Percentiles rank a stretch among this genome's conserved stretches.
Conservation (phyloP, 30 jellyfish, hydroid and myxozoan genomes). For the Calvadosia cruxmelitensis region DNA sequence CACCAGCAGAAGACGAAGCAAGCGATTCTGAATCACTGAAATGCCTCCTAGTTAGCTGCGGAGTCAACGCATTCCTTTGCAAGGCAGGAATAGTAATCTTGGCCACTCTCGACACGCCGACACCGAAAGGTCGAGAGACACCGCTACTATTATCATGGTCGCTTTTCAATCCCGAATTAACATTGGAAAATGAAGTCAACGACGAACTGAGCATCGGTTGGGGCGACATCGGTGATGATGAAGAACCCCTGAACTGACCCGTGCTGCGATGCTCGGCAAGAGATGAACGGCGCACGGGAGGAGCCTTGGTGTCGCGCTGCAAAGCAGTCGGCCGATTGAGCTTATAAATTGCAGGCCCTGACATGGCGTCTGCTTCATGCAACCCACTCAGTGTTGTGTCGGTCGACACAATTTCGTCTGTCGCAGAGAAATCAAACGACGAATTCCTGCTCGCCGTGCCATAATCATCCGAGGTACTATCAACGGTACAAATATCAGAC, state of each 20-base stretch:
- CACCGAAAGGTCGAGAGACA: conserved; percentile 20
- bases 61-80: conserved; percentile 27
- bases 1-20: neutral
- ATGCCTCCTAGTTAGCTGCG: conserved; percentile 2
- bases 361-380: neutral
- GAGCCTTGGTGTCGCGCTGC: neutral
- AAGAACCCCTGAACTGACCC: neutral
- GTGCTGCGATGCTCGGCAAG: neutral
- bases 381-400: too few relatives aligned
- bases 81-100: conserved; percentile 58
- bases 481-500: neutral
- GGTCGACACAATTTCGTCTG: neutral
- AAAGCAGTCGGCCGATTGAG: neutral
- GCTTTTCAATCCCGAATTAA: too few relatives aligned
- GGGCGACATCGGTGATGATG: neutral
- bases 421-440: neutral
- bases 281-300: neutral
- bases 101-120: conserved; percentile 60
- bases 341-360: neutral
- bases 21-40: neutral
- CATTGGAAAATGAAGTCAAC: neutral
- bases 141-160: neutral
- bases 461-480: neutral
- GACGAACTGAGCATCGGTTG: neutral
- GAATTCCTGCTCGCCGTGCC: neutral